phyloP scores from a whole-genome alignment of 2,113 vertebrate genomes.

The Rhynchomys soricoides region DNA sequence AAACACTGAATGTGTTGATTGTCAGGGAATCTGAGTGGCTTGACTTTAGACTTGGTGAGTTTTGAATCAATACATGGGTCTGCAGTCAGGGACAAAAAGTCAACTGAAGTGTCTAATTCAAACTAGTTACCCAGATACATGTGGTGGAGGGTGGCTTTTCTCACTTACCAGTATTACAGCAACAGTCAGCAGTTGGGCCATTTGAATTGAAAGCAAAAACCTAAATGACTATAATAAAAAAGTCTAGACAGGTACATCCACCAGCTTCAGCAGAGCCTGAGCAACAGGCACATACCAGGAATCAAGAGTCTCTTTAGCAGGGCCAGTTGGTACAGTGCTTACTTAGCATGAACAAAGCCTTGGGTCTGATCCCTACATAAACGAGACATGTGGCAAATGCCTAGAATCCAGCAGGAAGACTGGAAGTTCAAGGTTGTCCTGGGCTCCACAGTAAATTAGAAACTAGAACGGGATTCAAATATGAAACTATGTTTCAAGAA shows the following conservation, averaged over 20 bases:
- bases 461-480: background rate
- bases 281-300: background rate
- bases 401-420: background rate
- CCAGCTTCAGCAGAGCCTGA: background rate
- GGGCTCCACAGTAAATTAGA: background rate
- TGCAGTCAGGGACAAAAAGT: slow-evolving; percentile 54
- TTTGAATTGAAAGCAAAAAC: background rate
- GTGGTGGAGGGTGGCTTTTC: background rate
- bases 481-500: background rate
- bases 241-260: background rate
- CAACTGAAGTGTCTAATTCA: slow-evolving; percentile 6
- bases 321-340: background rate
- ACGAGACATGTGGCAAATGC: background rate
- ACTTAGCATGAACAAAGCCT: background rate
- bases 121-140: slow-evolving; percentile 6
- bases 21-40: slow-evolving; percentile 13
- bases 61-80: slow-evolving; percentile 54
- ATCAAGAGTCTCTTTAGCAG: background rate
- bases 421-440: background rate
- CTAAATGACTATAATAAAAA: background rate
- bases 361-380: background rate
- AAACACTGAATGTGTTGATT: slow-evolving; percentile 31
- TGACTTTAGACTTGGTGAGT: slow-evolving; percentile 26
- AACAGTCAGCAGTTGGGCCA: background rate
- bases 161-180: background rate